Conservation (phyloP, 2,113 vertebrate species). For the Pandion haliaetus region DNA sequence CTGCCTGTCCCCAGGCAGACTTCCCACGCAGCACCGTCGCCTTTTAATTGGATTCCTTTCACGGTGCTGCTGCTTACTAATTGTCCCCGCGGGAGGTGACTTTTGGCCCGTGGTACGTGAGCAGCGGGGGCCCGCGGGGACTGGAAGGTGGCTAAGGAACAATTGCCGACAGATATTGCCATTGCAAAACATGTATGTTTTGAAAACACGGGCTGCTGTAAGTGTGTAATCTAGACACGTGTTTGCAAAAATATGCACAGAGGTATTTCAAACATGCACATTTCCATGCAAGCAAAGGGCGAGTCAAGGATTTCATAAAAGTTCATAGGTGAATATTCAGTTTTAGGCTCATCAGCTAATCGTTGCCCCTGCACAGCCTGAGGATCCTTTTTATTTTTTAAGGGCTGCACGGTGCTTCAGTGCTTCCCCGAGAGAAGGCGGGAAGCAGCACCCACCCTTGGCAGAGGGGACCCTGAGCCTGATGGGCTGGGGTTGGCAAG, state of each 20-base stretch:
- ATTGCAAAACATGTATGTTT: not conserved
- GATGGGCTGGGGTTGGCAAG: not conserved
- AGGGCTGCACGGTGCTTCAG: not conserved
- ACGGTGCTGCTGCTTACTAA: not conserved
- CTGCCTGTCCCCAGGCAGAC: not conserved
- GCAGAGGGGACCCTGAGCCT: too few species aligned
- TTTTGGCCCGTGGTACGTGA: not conserved
- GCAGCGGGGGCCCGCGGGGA: not conserved
- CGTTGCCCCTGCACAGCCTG: not conserved
- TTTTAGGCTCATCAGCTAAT: not conserved
- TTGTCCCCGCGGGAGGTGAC: not conserved
- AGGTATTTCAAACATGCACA: not conserved
- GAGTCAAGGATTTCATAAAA: not conserved
- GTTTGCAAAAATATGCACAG: not conserved
- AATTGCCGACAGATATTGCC: rapidly evolving
- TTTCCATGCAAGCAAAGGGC: not conserved
- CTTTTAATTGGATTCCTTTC: not conserved
- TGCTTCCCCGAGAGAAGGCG: not conserved
- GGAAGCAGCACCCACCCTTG: not conserved
- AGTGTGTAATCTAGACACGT: too few species aligned
- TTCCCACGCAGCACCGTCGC: not conserved
- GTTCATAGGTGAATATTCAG: not conserved
- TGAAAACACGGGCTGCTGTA: rapidly evolving
- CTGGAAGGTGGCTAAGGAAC: not conserved
- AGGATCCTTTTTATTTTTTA: not conserved